These are phyloP conservation scores for Phortica variegata DNA, from an alignment of 1,140 invertebrate species.

Conservation along the genomic window DNA sequence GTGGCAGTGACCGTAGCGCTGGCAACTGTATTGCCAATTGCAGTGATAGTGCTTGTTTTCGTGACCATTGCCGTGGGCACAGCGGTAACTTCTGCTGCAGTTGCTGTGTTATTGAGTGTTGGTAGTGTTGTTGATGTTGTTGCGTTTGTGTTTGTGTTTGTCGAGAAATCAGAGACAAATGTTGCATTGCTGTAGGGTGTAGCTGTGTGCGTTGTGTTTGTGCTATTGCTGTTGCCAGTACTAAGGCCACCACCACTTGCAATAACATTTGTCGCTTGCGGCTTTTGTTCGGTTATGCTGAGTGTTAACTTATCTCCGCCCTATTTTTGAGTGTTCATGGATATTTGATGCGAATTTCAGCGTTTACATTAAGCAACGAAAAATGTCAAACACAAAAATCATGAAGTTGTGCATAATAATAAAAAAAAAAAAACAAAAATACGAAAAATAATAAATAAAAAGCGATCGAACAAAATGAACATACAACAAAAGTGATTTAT, in stretches of 20 bases:
- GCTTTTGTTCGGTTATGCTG: conserved; percentile 61
- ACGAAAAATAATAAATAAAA: conserved; percentile 31
- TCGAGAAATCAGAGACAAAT: conserved; percentile 37
- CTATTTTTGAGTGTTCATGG: conserved; percentile 38
- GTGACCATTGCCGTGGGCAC: conserved; percentile 9
- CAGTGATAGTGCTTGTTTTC: conserved; percentile 39
- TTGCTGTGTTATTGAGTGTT: neutral
- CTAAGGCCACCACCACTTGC: conserved; percentile 14
- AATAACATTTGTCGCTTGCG: conserved; percentile 12
- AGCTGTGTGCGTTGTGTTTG: conserved; percentile 18
- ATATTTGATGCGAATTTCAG: conserved; percentile 1
- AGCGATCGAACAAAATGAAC: conserved; percentile 32
- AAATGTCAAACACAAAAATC: conserved; percentile 15
- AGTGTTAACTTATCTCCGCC: conserved; percentile 76
- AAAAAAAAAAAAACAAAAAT: conserved; percentile 54
- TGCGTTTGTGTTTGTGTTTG: conserved; percentile 20
- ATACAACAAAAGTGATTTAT: conserved; percentile 43
- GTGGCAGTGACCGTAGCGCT: conserved; percentile 13
- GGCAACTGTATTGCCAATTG: conserved; percentile 26
- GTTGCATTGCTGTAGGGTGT: conserved; percentile 41
- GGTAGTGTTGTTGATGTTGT: conserved; percentile 11
- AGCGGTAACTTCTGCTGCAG: conserved; percentile 1
- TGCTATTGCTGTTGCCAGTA: conserved; percentile 24
- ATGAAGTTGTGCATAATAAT: conserved; percentile 25
- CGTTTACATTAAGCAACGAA: conserved; percentile 25